Evolutionary conservation across 2,797 vertebrate genomes (phyloP), one percentile per base, ranked within the genome.

Genomic region (Hypotaenidia okinawae): DNA sequence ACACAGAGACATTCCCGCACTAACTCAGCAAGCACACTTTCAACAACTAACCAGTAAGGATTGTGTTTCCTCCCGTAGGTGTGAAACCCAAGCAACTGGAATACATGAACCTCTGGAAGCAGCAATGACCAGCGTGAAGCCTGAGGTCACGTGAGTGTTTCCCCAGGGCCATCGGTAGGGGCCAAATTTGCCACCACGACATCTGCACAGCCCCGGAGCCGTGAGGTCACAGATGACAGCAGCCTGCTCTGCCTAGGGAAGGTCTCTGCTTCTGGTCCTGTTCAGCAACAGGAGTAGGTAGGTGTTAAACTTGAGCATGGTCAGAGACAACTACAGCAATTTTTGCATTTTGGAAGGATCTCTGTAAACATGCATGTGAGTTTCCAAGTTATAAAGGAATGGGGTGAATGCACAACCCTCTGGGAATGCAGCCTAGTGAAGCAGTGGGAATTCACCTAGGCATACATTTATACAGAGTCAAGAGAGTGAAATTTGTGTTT

Each of bases 161-260:
- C 16, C 21, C 55, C 0, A 0, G 6, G 83, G 32, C 30, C 0
- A 2, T 27, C 1, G 1, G 28, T 1, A 1, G 0, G 1, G 15
- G 30, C 3, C 43, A 45, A 45, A 45, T 47, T 47, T 51, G 55
- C 10, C 1, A 2, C 12, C 1, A 1, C 6, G 1, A 16, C 5
- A 1, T n/a, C 37, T 13, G 13, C 9, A 1, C 1, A 0, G 21
- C 18, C 16, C 10, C 1, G 5, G 43, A 57, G 16, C 11, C 0
- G 2, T 16, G 23, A 47, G 30, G 28, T 27, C 41, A 10, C 33
- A 43, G 24, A 7, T 1, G 1, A 41, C 1, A 0, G 14, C 4
- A 0, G 33, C n/a, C 69, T 32, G 43, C 77, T 58, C 6, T 27
- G 13, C 55, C 25, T 14, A 4, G 25, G 3, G 10, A 32, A 77